phyloP scores from a whole-genome alignment of 2,797 vertebrate genomes.

The Garrulus glandarius region DNA sequence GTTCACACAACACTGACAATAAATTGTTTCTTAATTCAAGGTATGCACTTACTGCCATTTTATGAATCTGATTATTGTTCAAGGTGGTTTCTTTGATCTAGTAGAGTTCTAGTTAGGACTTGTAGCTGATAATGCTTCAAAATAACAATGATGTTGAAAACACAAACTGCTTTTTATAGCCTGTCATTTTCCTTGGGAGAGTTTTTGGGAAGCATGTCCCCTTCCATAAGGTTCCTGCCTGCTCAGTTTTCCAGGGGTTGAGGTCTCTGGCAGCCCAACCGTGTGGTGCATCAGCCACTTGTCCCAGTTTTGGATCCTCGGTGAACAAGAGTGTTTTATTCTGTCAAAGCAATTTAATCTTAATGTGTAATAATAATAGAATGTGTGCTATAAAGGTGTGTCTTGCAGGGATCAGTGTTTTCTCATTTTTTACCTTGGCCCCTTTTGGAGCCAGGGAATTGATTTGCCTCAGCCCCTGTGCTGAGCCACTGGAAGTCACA shows the following conservation, averaged over 20 bases:
- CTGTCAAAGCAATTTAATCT: neutral
- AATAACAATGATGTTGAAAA: neutral
- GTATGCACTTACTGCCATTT: neutral
- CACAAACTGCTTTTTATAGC: neutral
- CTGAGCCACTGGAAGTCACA: neutral
- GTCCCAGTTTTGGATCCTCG: neutral
- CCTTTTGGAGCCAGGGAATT: neutral
- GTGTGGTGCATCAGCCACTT: neutral
- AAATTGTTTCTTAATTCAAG: neutral
- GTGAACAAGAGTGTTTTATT: neutral
- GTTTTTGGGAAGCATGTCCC: neutral
- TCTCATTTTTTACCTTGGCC: neutral
- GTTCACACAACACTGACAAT: neutral
- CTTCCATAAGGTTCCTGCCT: neutral
- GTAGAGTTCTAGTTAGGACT: neutral
- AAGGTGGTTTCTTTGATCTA: neutral
- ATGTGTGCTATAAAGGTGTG: neutral
- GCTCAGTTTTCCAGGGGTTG: neutral
- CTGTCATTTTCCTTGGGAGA: neutral
- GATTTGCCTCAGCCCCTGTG: neutral
- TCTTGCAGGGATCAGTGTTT: neutral
- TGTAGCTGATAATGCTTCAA: neutral
- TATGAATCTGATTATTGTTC: neutral
- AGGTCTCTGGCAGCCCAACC: neutral
- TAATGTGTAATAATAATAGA: neutral